Percentiles rank a stretch among this genome's conserved stretches.
phyloP scores from a whole-genome alignment of 2,113 vertebrate genomes.

The Trematomus loennbergii region DNA sequence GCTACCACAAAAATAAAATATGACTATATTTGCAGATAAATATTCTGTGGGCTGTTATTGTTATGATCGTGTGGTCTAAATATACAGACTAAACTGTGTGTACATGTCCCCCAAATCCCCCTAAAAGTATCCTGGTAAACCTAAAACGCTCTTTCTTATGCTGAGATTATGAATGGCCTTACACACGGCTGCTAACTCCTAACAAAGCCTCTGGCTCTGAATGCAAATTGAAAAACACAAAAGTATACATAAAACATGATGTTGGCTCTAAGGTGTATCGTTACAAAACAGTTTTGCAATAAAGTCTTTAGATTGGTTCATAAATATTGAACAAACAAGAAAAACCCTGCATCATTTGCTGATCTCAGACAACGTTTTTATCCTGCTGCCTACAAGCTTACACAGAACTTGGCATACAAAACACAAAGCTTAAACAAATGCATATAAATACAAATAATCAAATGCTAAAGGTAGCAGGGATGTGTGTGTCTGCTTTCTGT shows the following conservation, averaged over 20 bases:
- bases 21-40: no score
- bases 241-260: slow-evolving; percentile 3
- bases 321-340: slow-evolving; percentile 8
- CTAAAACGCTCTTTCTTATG: neutral
- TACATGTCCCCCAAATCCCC: neutral
- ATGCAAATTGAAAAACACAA: neutral
- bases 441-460: slow-evolving; percentile 11
- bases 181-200: neutral
- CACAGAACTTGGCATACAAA: neutral
- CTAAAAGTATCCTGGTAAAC: neutral
- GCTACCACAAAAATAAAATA: no score
- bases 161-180: neutral
- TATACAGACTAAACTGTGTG: neutral
- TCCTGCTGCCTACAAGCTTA: neutral
- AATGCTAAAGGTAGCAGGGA: neutral
- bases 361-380: neutral
- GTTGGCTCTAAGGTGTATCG: neutral
- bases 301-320: slow-evolving; percentile 11
- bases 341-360: neutral
- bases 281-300: neutral
- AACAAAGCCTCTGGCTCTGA: neutral
- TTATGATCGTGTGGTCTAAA: neutral
- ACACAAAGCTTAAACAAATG: neutral
- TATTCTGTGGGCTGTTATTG: no score
- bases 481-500: neutral